Base-by-base conservation (phyloP, 1,140 invertebrate species). In the Leptoteleia sp. region DNA sequence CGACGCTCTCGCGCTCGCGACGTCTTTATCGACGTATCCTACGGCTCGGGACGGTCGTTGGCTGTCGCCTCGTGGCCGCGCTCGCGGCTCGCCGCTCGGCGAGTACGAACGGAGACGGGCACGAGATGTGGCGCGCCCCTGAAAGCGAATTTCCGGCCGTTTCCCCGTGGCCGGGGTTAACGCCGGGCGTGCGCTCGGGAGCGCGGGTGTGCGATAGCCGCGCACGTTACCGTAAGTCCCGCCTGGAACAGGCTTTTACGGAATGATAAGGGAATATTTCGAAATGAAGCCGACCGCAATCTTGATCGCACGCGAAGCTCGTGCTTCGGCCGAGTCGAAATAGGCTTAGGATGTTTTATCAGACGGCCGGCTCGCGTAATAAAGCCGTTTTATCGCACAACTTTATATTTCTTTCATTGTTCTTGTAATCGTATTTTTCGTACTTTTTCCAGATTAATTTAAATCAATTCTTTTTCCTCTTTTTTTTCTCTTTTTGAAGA, bases 11-110 rank as follows among this genome's bases (percentile, higher is more conserved):
- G 77, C 77, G 61, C 62, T 76, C 47, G 62, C 65, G 64, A 77
- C 71, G 77, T 80, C 71, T 75, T 61, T 80, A 76, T 72, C 73
- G 71, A 67, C 67, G 75, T 67, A 61, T 77, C 29, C 65, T 65
- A 40, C 29, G 57, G 40, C 57, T 42, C 43, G 47, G 19, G 61
- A 65, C 52, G 64, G 68, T 52, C 76, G 42, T 70, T 71, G 65
- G 50, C 50, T 79, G 55, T 64, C 68, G 76, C 71, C 42, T 70
- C n/a, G 70, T 70, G 43, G 42, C 59, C 43, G 43, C 57, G 45
- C 55, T 38, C 4, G 37, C 37, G 54, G 55, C 33, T 25, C 16
- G 6, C 42, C 42, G 42, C 50, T 17, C 25, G 22, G 33, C 40
- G 22, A 72, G 37, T 22, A 29, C n/a, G 22, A 43, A 54, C 22